phyloP scores from a whole-genome alignment of 2,888 invertebrate species.

The Ypsolopha sequella region DNA sequence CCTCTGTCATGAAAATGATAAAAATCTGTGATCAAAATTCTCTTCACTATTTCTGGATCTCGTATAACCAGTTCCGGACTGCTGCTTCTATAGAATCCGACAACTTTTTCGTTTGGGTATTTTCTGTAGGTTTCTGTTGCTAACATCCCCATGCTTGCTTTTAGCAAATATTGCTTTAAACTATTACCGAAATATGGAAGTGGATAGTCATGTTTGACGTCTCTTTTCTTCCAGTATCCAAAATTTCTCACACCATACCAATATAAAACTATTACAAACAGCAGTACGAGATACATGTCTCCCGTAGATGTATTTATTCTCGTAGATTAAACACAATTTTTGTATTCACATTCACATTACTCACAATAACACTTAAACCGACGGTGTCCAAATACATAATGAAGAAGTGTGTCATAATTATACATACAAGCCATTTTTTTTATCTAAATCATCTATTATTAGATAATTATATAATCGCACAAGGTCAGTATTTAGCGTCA shows the following conservation, averaged over 20 bases:
- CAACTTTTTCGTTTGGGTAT: slow-evolving; percentile 48
- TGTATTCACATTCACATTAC: no score
- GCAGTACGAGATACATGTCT: background rate
- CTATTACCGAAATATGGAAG: slow-evolving; percentile 42
- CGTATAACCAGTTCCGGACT: slow-evolving; percentile 43
- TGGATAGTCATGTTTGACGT: slow-evolving; percentile 44
- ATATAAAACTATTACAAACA: slow-evolving; percentile 22
- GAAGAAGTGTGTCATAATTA: no score
- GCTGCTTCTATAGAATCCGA: slow-evolving; percentile 42
- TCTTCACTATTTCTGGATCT: slow-evolving; percentile 47
- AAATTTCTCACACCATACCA: slow-evolving; percentile 37
- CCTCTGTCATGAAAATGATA: slow-evolving; percentile 44
- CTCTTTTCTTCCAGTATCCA: slow-evolving; percentile 45
- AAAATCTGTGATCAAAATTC: slow-evolving; percentile 45
- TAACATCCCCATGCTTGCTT: slow-evolving; percentile 42
- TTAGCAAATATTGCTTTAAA: slow-evolving; percentile 33
- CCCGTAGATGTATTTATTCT: no score
- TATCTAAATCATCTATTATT: no score
- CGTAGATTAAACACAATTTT: no score
- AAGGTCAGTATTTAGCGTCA: no score
- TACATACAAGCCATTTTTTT: no score
- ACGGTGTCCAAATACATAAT: no score
- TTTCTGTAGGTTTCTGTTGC: slow-evolving; percentile 40
- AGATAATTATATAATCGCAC: no score
- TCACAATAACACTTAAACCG: no score